Evolutionary conservation across 2,797 vertebrate species (phyloP).

Genomic region (Ciconia nigra): DNA sequence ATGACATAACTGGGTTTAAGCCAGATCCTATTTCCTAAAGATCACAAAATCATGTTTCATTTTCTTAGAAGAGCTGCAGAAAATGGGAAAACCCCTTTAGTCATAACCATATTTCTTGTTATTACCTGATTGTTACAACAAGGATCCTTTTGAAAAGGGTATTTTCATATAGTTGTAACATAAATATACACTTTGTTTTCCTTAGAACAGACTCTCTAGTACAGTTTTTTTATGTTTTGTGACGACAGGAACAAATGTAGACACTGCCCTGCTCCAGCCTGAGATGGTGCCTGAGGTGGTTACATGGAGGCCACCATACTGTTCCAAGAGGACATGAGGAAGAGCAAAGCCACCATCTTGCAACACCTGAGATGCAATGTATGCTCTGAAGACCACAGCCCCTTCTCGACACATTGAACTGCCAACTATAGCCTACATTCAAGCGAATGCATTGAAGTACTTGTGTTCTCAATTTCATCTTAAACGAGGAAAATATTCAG

Average conservation of each 20-base stretch:
- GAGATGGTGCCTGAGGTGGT: rapidly evolving
- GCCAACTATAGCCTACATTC: background rate
- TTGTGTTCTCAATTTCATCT: background rate
- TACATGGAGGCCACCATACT: background rate
- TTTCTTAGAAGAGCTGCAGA: background rate
- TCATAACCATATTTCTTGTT: background rate
- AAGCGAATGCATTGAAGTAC: rapidly evolving
- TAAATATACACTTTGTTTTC: background rate
- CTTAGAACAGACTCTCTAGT: background rate
- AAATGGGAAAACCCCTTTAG: background rate
- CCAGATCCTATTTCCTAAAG: background rate
- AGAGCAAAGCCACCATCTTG: background rate
- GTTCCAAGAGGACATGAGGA: background rate
- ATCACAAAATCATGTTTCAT: background rate
- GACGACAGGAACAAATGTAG: background rate
- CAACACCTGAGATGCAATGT: background rate
- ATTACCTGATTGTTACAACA: background rate
- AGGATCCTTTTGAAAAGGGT: background rate
- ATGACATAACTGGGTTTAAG: background rate
- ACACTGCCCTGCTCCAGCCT: background rate
- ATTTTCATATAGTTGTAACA: background rate
- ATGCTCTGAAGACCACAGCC: background rate
- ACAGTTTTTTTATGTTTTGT: background rate
- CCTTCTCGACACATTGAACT: background rate
- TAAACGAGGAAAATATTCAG: background rate